phyloP scores from a whole-genome alignment of 2,797 vertebrate genomes.

The Bryconaethiops microstoma region DNA sequence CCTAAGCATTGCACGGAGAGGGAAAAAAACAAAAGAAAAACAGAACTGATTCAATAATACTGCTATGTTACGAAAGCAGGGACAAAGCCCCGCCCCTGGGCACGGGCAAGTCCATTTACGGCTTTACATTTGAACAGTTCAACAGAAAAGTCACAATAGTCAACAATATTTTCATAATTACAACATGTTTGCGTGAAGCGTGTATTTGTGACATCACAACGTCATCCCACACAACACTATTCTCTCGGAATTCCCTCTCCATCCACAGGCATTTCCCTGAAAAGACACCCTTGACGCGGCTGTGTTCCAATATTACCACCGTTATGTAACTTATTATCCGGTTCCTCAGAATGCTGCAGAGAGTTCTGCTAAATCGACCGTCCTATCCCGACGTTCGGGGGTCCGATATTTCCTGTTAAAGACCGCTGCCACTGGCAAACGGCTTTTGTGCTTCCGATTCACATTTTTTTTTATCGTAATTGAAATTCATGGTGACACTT shows the following conservation, averaged over 20 bases:
- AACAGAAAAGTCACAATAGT: constrained; percentile 31
- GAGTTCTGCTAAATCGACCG: too few relatives aligned
- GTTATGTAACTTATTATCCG: background rate
- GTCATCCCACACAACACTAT: background rate
- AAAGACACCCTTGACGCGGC: background rate
- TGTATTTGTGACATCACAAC: constrained; percentile 1
- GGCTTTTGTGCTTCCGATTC: too few relatives aligned
- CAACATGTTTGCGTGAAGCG: constrained; percentile 13
- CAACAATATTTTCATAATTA: constrained; percentile 24
- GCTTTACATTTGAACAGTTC: constrained; percentile 1
- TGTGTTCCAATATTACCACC: constrained; percentile 15
- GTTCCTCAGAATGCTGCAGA: too few relatives aligned
- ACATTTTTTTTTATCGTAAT: too few relatives aligned
- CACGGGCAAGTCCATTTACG: background rate
- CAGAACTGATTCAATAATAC: constrained; percentile 46
- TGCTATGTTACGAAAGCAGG: constrained; percentile 39
- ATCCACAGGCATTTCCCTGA: background rate
- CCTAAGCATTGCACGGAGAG: constrained; percentile 28
- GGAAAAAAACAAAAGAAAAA: constrained; percentile 11
- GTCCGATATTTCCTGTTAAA: too few relatives aligned
- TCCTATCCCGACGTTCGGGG: too few relatives aligned
- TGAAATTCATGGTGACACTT: too few relatives aligned
- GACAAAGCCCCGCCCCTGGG: background rate
- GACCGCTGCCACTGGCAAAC: too few relatives aligned
- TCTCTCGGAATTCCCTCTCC: background rate